phyloP scores from a whole-genome alignment of 2,888 invertebrate species.

The Drosophila kuntzei region DNA sequence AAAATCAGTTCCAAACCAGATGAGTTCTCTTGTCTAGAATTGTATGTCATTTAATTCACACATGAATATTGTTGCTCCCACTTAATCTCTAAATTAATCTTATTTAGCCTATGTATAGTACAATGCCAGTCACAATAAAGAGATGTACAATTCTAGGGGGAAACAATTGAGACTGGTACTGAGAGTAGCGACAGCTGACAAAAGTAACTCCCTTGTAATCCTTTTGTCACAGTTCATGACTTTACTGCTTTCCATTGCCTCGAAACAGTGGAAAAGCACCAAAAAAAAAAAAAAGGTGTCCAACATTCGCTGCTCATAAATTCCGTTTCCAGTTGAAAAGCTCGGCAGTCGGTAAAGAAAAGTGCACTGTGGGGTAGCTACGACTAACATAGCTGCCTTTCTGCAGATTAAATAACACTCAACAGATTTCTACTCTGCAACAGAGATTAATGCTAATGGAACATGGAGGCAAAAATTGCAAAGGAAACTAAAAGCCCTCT shows the following conservation, averaged over 20 bases:
- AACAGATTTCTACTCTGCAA: conserved; percentile 5
- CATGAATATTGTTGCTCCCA: conserved; percentile 21
- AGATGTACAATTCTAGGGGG: neutral
- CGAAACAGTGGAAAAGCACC: neutral
- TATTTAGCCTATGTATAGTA: conserved; percentile 69
- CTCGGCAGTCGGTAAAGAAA: neutral
- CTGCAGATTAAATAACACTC: conserved; percentile 42
- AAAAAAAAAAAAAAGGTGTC: neutral
- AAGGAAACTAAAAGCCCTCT: conserved; percentile 1
- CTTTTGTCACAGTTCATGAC: conserved; percentile 79
- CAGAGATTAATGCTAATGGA: conserved; percentile 62
- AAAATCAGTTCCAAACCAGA: conserved; percentile 17
- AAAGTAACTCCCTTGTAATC: conserved; percentile 74
- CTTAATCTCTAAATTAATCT: conserved; percentile 77
- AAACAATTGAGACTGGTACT: neutral
- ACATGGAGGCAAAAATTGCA: conserved; percentile 22
- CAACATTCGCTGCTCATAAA: conserved; percentile 58
- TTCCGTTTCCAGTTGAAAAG: conserved; percentile 40
- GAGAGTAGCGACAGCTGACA: conserved; percentile 28
- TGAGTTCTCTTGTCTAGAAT: neutral
- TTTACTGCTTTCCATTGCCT: conserved; percentile 55
- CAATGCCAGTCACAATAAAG: conserved; percentile 15
- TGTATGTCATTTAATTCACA: conserved; percentile 1
- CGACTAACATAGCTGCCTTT: conserved; percentile 1
- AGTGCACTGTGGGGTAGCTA: neutral